Base-by-base conservation (phyloP, 2,113 vertebrate species). In the Syngnathoides biaculeatus region DNA sequence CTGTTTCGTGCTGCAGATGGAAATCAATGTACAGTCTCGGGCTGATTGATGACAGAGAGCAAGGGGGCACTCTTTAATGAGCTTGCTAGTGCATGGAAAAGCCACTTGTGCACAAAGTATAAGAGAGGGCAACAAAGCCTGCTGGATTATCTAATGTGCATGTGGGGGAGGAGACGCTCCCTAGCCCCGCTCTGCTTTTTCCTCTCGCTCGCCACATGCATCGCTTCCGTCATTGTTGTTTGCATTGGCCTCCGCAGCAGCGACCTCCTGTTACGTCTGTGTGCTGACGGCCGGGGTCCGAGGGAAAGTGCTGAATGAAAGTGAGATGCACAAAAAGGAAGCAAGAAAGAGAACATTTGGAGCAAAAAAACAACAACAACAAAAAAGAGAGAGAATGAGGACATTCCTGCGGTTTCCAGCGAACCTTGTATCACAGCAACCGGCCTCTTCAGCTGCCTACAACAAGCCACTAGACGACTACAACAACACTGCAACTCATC, bases 231-330 rank as follows among this genome's bases (percentile, higher is more conserved):
- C 38, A 19, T 61, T 8, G 58, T 88, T 89, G 89, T 91, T 87
- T 86, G 85, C 79, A 38, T 55, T 75, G 67, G 74, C 81, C 82
- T 86, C 75, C 79, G 83, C 89, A 85, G 88, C 89, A 88, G 76
- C 62, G 14, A 88, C 87, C 90, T 86, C 89, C 84, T 87, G 87
- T 86, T 79, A 82, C 75, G 84, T 84, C 74, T 86, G 76, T 84
- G 77, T 79, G 86, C 72, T 78, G 66, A 85, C 59, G 58, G 38
- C 69, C 12, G 60, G 76, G 79, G 62, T 65, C 74, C 12, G 63
- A 74, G 63, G 53, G 71, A 70, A 75, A 72, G 68, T 35, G 62
- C 63, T 67, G 64, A 83, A 56, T 67, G 77, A 77, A 65, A 76
- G 72, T 40, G 64, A 85, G 69, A 84, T 75, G 60, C 79, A 74